phyloP scores from a whole-genome alignment of 2,888 invertebrate species.

The Dromius quadrimaculatus region DNA sequence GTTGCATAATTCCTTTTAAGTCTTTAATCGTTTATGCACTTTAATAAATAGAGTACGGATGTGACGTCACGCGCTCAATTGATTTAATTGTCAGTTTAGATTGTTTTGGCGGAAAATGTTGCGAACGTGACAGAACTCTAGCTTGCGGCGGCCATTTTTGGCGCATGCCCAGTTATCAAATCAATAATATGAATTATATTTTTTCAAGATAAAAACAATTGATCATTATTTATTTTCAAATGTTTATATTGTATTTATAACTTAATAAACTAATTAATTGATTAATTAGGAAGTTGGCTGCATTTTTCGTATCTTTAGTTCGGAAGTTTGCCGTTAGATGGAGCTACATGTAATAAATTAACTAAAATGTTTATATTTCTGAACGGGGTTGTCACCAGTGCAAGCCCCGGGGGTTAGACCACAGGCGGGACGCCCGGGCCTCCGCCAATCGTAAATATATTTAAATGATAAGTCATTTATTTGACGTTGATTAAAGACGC shows the following conservation, averaged over 20 bases:
- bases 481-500: too few species aligned
- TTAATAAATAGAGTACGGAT: not conserved
- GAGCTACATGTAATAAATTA: not conserved
- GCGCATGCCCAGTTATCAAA: constrained; percentile 27
- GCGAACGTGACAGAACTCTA: not conserved
- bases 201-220: not conserved
- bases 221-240: not conserved
- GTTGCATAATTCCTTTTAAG: constrained; percentile 49
- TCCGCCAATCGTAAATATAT: too few species aligned
- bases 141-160: constrained; percentile 26
- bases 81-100: constrained; percentile 16
- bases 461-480: too few species aligned
- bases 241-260: not conserved
- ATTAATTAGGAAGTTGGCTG: not conserved
- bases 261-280: not conserved
- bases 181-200: too few species aligned
- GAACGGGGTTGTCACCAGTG: too few species aligned
- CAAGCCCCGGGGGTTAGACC: too few species aligned
- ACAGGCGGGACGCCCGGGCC: too few species aligned
- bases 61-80: constrained; percentile 30
- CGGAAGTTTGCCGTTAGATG: not conserved
- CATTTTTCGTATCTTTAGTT: not conserved
- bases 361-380: not conserved
- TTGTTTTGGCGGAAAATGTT: constrained; percentile 2
- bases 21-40: constrained; percentile 18